Evolutionary conservation across 2,888 invertebrate genomes (phyloP).

Genomic region (Bembecia ichneumoniformis): DNA sequence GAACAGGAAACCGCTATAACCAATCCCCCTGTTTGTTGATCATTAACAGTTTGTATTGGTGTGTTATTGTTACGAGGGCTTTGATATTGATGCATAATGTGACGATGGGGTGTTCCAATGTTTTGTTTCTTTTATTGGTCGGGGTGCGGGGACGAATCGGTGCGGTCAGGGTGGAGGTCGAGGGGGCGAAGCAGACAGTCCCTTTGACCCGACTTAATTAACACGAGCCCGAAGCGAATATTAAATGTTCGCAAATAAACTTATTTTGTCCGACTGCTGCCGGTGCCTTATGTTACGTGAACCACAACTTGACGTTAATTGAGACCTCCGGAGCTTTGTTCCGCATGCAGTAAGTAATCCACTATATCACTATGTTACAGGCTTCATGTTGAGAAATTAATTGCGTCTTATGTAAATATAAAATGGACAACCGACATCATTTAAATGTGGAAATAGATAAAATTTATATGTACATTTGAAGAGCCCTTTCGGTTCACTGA

Average conservation of each 20-base stretch:
- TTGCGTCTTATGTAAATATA: no score
- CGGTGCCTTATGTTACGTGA: neutral
- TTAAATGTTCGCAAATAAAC: conserved; percentile 60
- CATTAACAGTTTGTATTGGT: neutral
- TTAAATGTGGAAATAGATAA: no score
- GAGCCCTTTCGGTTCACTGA: no score
- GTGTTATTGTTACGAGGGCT: neutral
- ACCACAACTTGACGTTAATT: conserved; percentile 31
- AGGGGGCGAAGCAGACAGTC: conserved; percentile 17
- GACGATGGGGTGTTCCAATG: conserved; percentile 6
- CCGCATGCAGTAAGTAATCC: conserved; percentile 1
- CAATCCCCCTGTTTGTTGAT: neutral
- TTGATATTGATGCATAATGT: conserved; percentile 8
- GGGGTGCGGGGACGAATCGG: conserved; percentile 3
- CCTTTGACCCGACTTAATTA: conserved; percentile 50
- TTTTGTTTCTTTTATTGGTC: neutral
- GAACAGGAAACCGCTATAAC: neutral
- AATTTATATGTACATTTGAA: no score
- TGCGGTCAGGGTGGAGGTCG: neutral
- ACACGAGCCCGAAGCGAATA: conserved; percentile 51
- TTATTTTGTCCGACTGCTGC: conserved; percentile 29
- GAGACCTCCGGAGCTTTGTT: conserved; percentile 27
- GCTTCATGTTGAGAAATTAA: no score
- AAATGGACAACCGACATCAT: no score
- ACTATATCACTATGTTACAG: neutral